Conservation (phyloP, 2,888 invertebrate species). For the Andrena trimmerana region DNA sequence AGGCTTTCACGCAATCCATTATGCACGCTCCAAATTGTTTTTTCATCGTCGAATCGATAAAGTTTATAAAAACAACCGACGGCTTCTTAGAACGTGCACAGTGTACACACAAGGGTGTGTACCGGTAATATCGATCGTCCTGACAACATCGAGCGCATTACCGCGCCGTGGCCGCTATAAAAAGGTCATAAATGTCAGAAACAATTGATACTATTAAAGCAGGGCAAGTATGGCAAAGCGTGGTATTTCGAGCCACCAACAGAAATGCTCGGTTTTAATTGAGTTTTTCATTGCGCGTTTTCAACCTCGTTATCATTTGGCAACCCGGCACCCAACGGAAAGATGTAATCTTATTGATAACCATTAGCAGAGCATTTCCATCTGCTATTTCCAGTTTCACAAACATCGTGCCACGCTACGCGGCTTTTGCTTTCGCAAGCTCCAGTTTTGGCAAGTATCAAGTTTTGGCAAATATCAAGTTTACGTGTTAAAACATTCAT, state of each 20-base stretch:
- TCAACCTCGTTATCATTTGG: too few relatives aligned
- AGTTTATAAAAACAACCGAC: slow-evolving; percentile 46
- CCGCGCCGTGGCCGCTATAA: slow-evolving; percentile 16
- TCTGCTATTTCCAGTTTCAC: too few relatives aligned
- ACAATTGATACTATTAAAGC: slow-evolving; percentile 35
- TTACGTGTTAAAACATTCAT: neutral
- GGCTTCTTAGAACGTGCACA: slow-evolving; percentile 25
- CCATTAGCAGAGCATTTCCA: too few relatives aligned
- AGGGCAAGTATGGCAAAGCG: neutral
- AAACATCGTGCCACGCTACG: neutral
- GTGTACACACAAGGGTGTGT: slow-evolving; percentile 12
- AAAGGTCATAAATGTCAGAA: slow-evolving; percentile 43
- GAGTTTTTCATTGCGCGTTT: too few relatives aligned
- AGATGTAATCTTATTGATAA: too few relatives aligned
- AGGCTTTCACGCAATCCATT: slow-evolving; percentile 33
- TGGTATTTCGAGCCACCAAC: neutral
- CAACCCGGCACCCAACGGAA: too few relatives aligned
- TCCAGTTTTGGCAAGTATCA: neutral
- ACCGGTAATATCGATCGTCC: slow-evolving; percentile 34
- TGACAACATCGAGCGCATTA: slow-evolving; percentile 24
- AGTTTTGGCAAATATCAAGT: neutral
- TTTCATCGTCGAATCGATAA: slow-evolving; percentile 21
- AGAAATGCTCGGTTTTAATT: neutral
- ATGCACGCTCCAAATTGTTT: slow-evolving; percentile 51
- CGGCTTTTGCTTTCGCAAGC: neutral